Evolutionary conservation across 2,797 vertebrate genomes (phyloP), one percentile per base, ranked within the genome.

Genomic region (Crenuchus spilurus): DNA sequence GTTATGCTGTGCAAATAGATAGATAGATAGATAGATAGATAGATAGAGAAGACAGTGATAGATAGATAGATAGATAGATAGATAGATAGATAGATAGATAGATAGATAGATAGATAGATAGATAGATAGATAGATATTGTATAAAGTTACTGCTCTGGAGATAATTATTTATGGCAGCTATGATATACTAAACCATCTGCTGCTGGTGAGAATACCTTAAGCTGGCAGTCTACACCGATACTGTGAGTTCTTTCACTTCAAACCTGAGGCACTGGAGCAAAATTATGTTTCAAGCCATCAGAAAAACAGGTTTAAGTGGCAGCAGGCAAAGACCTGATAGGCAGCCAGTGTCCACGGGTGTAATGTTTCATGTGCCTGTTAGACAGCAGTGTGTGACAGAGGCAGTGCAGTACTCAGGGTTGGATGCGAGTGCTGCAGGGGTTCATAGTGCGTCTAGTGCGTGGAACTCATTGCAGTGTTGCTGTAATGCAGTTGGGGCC

Each of bases 271-370:
- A 16, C 2, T 26, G 10, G 22, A 35, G 31, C 31, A 35, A 39
- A 24, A 33, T 16, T 8, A 5, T 28, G 44, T 39, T 41, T 63
- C 35, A 52, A 51, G 63, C 5, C 18, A 10, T 11, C 31, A 39
- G 39, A 35, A 49, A 66, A 63, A 41, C 31, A 82, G 80, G 80
- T 85, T n/a, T 83, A 88, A 87, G 82, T 86, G 85, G 80, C 48
- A 71, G 70, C 44, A 63, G 65, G 69, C 75, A 84, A 86, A 78
- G 76, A 79, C 67, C 70, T 87, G 83, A 86, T 88, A 87, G 80
- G 65, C 73, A 81, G 83, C 83, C 85, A 83, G 64, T 87, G 82
- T 85, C 86, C 83, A 67, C 78, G 78, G 58, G 67, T 80, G 70
- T 79, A 70, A 66, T 16, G 28, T 72, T 58, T 79, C 70, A 64